Percentiles rank a stretch among this genome's conserved stretches.
Conservation (phyloP, 2,797 vertebrate genomes). For the Pantherophis vulpinus region DNA sequence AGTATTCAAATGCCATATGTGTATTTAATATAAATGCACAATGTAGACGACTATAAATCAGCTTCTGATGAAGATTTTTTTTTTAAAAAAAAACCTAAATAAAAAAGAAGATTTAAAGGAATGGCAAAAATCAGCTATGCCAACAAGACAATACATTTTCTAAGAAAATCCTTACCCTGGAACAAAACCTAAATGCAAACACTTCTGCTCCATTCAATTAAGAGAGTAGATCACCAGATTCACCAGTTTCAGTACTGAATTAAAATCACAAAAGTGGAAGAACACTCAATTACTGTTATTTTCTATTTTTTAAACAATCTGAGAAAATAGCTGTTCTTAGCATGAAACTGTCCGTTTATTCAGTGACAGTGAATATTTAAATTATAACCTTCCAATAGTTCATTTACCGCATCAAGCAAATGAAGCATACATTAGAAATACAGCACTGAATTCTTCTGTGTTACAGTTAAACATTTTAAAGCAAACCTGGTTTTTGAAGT, state of each 20-base stretch:
- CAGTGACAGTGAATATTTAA: constrained; percentile 47
- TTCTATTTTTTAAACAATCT: not conserved
- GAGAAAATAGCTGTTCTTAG: constrained; percentile 45
- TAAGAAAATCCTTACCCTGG: not conserved
- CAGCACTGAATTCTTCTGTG: constrained; percentile 20
- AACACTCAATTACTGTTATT: not conserved
- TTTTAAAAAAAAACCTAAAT: not conserved
- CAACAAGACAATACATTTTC: not conserved
- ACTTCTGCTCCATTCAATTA: not conserved
- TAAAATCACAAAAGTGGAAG: not conserved
- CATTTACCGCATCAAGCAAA: constrained; percentile 37
- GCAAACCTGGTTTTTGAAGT: constrained; percentile 14
- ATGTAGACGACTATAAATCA: not conserved
- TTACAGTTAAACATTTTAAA: constrained; percentile 35
- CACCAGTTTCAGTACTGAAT: not conserved
- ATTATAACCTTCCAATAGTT: constrained; percentile 46
- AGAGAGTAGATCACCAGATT: not conserved
- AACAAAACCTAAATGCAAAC: not conserved
- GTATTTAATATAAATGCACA: not conserved
- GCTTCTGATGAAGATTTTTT: not conserved
- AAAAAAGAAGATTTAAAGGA: not conserved
- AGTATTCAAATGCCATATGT: too few relatives aligned
- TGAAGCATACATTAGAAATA: constrained; percentile 47
- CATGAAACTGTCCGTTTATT: constrained; percentile 34
- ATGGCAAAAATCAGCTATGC: not conserved